Evolutionary conservation across 1,140 invertebrate species (phyloP).

Genomic region (Habropoda laboriosa): DNA sequence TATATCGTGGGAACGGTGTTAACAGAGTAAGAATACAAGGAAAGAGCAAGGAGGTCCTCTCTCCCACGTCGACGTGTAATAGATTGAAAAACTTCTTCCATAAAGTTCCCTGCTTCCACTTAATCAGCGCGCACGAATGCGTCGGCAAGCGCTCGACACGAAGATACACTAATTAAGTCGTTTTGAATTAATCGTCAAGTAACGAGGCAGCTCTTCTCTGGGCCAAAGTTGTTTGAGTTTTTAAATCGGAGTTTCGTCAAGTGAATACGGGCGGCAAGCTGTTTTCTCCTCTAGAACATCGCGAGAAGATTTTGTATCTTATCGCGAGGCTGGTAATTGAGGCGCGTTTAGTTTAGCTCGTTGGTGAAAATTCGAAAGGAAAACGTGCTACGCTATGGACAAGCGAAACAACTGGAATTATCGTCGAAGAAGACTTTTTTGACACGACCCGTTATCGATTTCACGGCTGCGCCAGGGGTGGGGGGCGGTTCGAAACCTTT

Average conservation of each 20-base stretch:
- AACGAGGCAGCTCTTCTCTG: conserved; percentile 47
- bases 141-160: neutral
- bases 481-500: conserved; percentile 48
- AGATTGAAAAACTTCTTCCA: conserved; percentile 45
- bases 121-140: conserved; percentile 42
- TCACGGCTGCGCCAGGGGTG: neutral
- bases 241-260: conserved; percentile 47
- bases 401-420: neutral
- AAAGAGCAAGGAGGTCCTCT: neutral
- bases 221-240: conserved; percentile 60
- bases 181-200: conserved; percentile 54
- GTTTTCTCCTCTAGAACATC: neutral
- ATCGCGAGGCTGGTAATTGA: neutral
- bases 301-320: neutral
- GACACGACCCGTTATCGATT: no score
- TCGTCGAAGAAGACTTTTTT: no score
- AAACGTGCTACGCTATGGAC: neutral
- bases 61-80: neutral
- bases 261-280: no score
- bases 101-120: conserved; percentile 27
- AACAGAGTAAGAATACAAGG: neutral
- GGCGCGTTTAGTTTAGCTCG: neutral
- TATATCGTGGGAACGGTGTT: neutral
- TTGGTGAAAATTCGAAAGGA: neutral
- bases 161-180: conserved; percentile 55